phyloP scores from a whole-genome alignment of 2,888 invertebrate genomes.

The Noctuana brunneofusca region DNA sequence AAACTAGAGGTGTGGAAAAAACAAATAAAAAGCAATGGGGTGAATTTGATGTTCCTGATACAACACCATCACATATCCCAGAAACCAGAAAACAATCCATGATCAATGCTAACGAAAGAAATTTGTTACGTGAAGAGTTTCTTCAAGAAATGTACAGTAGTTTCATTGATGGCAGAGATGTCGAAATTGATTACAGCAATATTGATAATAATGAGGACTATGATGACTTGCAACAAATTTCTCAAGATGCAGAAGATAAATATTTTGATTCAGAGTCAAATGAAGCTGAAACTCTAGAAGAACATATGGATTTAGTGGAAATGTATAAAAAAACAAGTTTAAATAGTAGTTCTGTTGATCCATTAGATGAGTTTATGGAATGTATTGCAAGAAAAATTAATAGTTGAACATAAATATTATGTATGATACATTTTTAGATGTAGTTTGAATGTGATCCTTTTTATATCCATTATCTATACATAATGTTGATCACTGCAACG shows the following conservation, averaged over 20 bases:
- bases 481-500: no score
- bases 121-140: conserved; percentile 90
- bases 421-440: neutral
- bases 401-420: conserved; percentile 1
- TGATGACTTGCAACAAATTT: conserved; percentile 86
- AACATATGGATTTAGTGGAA: conserved; percentile 67
- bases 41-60: conserved; percentile 78
- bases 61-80: conserved; percentile 56
- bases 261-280: conserved; percentile 94
- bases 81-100: conserved; percentile 59
- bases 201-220: conserved; percentile 92
- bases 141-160: conserved; percentile 91
- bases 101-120: conserved; percentile 83
- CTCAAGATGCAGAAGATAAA: conserved; percentile 92
- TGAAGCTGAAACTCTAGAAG: conserved; percentile 74
- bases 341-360: conserved; percentile 78
- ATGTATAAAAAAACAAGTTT: conserved; percentile 59
- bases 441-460: neutral
- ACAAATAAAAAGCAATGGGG: conserved; percentile 71
- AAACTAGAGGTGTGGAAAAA: conserved; percentile 37
- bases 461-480: neutral
- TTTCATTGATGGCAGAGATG: conserved; percentile 92
- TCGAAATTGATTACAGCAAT: conserved; percentile 90
- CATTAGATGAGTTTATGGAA: conserved; percentile 89
- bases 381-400: conserved; percentile 72